Evolutionary conservation across 1,140 invertebrate species (phyloP), one percentile per base, ranked within the genome.

Genomic region (Odontomachus brunneus): DNA sequence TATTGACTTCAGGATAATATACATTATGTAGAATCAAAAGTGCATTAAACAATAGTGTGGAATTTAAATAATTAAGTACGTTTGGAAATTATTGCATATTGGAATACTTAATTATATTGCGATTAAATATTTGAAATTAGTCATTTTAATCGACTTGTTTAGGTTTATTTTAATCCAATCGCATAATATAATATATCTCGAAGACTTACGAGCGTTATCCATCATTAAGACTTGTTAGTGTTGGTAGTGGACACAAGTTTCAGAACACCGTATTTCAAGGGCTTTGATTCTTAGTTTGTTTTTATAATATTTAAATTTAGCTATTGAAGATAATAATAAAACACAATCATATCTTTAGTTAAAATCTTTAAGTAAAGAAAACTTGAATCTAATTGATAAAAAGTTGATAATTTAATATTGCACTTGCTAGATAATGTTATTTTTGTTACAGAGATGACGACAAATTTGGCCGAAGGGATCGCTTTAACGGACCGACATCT

Each of bases 401-500:
- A 1, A 76, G 3, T n/a, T 33, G 2, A 26, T 4, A 69, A 57
- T 22, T 44, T 29, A 12, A 53, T 5, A 22, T 78, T 24, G 29
- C 26, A 44, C 12, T 63, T 53, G 51, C 44, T 82, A 19, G 38
- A 69, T 60, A n/a, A 55, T 73, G 65, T 84, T 24, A 80, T 82
- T 83, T 85, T 73, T 60, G 66, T 88, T 93, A 76, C 82, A 97
- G 97, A 80, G 97, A 98, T 85, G 97, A 98, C 89, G 98, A 99
- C 85, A 97, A 98, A 90, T 95, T 96, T 88, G 94, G 96, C 29
- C 93, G 97, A 87, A 94, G 98, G 72, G 97, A 97, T 88, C 95
- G 98, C 76, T 97, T 98, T 92, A 95, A 95, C 75, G 98, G 98
- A 0, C 98, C 98, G 15, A 96, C 97, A 15, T 96, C 96, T 53